phyloP scores from a whole-genome alignment of 1,140 invertebrate species.

The Sycobia sp. region DNA sequence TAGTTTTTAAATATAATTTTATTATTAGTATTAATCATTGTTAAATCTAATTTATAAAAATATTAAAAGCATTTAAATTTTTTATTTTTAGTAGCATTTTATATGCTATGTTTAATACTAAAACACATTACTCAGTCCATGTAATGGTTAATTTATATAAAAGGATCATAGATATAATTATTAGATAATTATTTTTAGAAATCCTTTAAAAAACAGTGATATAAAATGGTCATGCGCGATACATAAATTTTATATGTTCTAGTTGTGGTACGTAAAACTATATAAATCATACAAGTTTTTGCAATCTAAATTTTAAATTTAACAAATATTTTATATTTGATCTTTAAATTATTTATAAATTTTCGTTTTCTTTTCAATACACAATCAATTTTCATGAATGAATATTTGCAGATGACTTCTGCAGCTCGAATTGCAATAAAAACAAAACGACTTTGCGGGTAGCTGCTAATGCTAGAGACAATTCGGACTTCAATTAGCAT shows the following conservation, averaged over 20 bases:
- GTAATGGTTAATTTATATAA: neutral
- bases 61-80: conserved; percentile 16
- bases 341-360: no score
- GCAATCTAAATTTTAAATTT: no score
- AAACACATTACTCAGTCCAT: conserved; percentile 8
- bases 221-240: no score
- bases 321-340: no score
- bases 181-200: neutral
- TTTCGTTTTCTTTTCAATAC: neutral
- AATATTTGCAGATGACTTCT: conserved; percentile 17
- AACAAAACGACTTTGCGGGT: conserved; percentile 10
- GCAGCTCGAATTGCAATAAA: conserved; percentile 12
- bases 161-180: neutral
- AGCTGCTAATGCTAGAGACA: neutral
- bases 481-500: neutral
- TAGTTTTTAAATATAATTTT: no score
- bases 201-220: no score
- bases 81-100: conserved; percentile 3
- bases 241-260: no score
- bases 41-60: conserved; percentile 14
- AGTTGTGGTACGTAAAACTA: no score
- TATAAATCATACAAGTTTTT: no score
- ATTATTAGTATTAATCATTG: no score
- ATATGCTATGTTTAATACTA: conserved; percentile 3
- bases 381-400: neutral